A percentile compares a stretch with the other conserved stretches of the same genome.
Evolutionary conservation across 2,113 vertebrate genomes (phyloP).

Genomic region (Bufo bufo): DNA sequence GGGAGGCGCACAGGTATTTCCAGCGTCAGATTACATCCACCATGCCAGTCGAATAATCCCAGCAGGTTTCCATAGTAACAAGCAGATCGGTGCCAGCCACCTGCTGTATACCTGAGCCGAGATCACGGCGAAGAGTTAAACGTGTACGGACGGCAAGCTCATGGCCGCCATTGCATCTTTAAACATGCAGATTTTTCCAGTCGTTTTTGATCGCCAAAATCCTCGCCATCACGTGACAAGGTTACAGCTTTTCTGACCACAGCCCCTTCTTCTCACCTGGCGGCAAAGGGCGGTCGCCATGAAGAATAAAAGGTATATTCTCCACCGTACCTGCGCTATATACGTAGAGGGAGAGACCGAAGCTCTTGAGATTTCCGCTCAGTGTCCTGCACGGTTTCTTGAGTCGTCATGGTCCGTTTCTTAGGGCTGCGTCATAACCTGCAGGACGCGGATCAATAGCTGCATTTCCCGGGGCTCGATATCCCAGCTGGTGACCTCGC

Average conservation of each 20-base stretch:
- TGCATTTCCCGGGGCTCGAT: neutral
- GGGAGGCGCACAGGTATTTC: slow-evolving; percentile 40
- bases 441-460: neutral
- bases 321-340: too few species aligned
- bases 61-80: slow-evolving; percentile 36
- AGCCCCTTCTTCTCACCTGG: neutral
- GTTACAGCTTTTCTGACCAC: neutral
- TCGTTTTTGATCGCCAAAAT: too few species aligned
- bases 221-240: too few species aligned
- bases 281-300: too few species aligned
- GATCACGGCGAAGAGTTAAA: neutral
- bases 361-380: neutral
- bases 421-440: neutral
- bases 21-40: slow-evolving; percentile 25
- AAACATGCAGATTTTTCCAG: too few species aligned
- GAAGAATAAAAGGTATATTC: too few species aligned
- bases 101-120: slow-evolving; percentile 19
- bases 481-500: neutral
- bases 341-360: neutral
- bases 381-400: neutral
- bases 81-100: slow-evolving; percentile 7
- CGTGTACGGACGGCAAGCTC: neutral
- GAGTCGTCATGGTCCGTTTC: neutral
- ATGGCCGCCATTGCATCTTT: neutral
- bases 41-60: slow-evolving; percentile 33